Evolutionary conservation across 1,140 invertebrate species (phyloP).

Genomic region (Teleopsis dalmanni): DNA sequence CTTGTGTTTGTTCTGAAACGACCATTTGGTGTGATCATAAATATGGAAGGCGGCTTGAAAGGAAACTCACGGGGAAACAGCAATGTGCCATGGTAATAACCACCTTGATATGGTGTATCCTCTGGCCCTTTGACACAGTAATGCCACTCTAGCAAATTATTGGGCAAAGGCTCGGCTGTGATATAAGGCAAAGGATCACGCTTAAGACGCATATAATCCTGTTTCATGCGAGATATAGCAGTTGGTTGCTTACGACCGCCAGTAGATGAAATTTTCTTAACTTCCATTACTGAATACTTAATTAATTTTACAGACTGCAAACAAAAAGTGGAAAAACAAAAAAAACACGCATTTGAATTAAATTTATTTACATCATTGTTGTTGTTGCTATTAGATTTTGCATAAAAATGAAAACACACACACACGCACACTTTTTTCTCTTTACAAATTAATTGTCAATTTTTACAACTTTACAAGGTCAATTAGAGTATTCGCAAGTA

Average conservation of each 20-base stretch:
- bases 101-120: conserved; percentile 87
- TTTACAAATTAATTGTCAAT: too few relatives aligned
- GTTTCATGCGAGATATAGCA: conserved; percentile 82
- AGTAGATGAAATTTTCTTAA: too few relatives aligned
- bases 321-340: too few relatives aligned
- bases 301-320: too few relatives aligned
- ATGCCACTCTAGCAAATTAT: conserved; percentile 95
- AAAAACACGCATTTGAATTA: too few relatives aligned
- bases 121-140: conserved; percentile 65
- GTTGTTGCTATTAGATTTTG: too few relatives aligned
- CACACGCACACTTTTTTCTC: too few relatives aligned
- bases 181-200: conserved; percentile 83
- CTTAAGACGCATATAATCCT: conserved; percentile 90
- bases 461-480: too few relatives aligned
- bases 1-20: conserved; percentile 83
- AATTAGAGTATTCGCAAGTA: too few relatives aligned
- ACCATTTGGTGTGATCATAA: conserved; percentile 97
- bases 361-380: too few relatives aligned
- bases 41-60: conserved; percentile 96
- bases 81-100: conserved; percentile 94
- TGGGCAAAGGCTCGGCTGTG: conserved; percentile 70
- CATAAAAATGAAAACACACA: too few relatives aligned
- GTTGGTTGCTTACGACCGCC: conserved; percentile 41
- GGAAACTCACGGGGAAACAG: conserved; percentile 96
- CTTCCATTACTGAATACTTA: too few relatives aligned